Percentiles rank a stretch among this genome's conserved stretches.
These are phyloP conservation scores for Paratilapia polleni DNA, from an alignment of 2,113 vertebrate species.

Conservation along the genomic window DNA sequence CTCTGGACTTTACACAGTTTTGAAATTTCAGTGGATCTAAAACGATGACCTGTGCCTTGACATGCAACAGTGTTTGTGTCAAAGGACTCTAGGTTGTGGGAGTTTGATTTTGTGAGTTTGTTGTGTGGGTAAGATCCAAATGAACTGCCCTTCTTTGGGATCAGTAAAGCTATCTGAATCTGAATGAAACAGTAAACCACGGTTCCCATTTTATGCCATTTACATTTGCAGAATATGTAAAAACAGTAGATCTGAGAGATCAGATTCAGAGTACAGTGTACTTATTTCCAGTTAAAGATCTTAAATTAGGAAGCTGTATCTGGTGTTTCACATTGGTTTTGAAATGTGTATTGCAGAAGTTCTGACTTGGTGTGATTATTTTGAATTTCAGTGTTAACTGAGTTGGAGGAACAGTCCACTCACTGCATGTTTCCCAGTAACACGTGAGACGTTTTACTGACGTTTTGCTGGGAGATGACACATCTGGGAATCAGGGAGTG, in stretches of 20 bases:
- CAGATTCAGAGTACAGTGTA: background rate
- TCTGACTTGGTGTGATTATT: background rate
- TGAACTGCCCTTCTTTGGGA: too few species aligned
- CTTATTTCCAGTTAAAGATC: background rate
- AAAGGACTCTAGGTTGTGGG: too few species aligned
- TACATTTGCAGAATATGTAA: background rate
- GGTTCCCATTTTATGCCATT: background rate
- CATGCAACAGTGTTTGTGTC: too few species aligned
- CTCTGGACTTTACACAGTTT: conserved; percentile 7
- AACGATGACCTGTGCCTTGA: too few species aligned
- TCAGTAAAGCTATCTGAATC: too few species aligned
- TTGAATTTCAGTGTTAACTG: background rate
- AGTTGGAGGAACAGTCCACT: background rate
- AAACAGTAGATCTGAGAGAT: background rate
- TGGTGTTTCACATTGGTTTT: background rate
- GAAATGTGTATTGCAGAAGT: background rate
- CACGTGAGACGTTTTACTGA: too few species aligned
- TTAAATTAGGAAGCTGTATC: background rate
- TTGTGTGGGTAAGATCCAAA: too few species aligned
- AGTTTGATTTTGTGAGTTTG: too few species aligned
- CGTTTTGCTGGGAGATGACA: too few species aligned
- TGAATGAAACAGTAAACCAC: background rate
- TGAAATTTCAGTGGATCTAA: background rate
- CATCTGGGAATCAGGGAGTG: conserved; percentile 40
- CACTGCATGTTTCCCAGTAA: background rate